Evolutionary conservation across 2,888 invertebrate species (phyloP).

Genomic region (Hydraecia micacea): DNA sequence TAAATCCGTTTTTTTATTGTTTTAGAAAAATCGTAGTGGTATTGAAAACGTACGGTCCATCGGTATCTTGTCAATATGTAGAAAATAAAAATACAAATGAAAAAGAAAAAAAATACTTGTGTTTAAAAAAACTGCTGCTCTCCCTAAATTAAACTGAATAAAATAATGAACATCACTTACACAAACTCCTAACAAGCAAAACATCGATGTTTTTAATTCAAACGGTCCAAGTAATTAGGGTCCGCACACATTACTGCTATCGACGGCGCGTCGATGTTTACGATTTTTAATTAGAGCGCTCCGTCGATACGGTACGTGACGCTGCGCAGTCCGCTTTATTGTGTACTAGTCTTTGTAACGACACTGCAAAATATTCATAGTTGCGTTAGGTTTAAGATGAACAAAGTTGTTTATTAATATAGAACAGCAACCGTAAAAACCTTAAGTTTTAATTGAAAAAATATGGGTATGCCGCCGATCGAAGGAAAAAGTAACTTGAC

Average conservation of each 20-base stretch:
- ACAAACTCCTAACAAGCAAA: constrained; percentile 53
- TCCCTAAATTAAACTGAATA: constrained; percentile 2
- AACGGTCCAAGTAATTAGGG: constrained; percentile 66
- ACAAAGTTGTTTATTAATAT: constrained; percentile 1
- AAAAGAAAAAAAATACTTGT: not conserved
- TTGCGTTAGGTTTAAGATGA: constrained; percentile 25
- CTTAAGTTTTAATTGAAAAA: not conserved
- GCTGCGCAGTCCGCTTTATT: constrained; percentile 56
- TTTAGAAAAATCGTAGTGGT: not conserved
- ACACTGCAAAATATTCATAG: constrained; percentile 51
- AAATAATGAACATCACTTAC: constrained; percentile 42
- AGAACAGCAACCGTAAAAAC: not conserved
- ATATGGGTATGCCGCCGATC: rapidly evolving
- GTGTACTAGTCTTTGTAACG: constrained; percentile 59
- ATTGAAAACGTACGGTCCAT: not conserved
- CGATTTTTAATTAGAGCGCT: constrained; percentile 81
- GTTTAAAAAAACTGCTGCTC: not conserved
- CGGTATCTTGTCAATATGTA: not conserved
- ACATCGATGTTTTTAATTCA: constrained; percentile 61
- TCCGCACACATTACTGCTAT: constrained; percentile 66
- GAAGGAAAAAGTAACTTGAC: not conserved
- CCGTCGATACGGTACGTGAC: constrained; percentile 65
- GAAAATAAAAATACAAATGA: not conserved
- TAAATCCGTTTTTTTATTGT: not conserved
- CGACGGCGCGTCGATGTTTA: constrained; percentile 72